Conservation (phyloP, 2,113 vertebrate species). For the Trematomus loennbergii region DNA sequence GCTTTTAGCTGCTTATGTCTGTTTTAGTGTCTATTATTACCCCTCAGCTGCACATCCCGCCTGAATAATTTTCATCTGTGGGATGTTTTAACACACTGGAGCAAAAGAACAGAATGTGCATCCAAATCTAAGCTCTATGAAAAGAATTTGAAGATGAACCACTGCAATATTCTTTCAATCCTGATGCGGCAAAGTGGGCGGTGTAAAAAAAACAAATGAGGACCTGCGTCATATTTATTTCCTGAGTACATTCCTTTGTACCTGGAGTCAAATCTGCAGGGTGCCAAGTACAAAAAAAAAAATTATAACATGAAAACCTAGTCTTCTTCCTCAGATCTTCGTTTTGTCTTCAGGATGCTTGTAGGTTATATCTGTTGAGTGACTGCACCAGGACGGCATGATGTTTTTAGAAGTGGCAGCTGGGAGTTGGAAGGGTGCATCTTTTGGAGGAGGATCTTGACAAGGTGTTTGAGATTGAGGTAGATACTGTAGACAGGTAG, state of each 20-base stretch:
- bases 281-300: background rate
- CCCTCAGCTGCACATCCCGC: conserved; percentile 43
- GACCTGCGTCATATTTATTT: conserved; percentile 28
- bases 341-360: background rate
- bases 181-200: conserved; percentile 44
- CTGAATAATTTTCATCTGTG: conserved; percentile 51
- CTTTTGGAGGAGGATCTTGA: conserved; percentile 5
- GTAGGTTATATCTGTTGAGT: background rate
- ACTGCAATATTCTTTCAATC: conserved; percentile 17
- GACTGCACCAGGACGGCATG: background rate
- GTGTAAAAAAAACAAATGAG: conserved; percentile 33
- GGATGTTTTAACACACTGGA: conserved; percentile 41
- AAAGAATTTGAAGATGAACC: conserved; percentile 53
- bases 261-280: conserved; percentile 17
- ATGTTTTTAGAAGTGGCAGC: background rate
- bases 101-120: conserved; percentile 49
- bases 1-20: conserved; percentile 8
- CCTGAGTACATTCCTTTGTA: conserved; percentile 15
- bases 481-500: background rate
- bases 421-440: background rate
- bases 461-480: conserved; percentile 4
- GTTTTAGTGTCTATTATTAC: conserved; percentile 41
- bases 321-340: background rate
- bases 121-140: conserved; percentile 38
- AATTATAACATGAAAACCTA: background rate